Conservation (phyloP, 2,797 vertebrate genomes). For the Sarcophilus harrisii region DNA sequence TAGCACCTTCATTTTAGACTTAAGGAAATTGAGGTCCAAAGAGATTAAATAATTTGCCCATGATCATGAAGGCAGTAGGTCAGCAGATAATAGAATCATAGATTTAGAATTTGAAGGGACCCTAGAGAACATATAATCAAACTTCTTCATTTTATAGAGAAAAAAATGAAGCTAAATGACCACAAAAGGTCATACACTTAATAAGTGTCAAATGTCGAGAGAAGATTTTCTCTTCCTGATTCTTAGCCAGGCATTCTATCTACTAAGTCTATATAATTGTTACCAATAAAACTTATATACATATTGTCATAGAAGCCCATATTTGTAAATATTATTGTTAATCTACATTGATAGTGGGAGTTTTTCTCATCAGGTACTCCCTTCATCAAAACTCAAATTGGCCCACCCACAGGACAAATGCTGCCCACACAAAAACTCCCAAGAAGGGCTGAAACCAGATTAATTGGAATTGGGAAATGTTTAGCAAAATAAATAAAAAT, state of each 20-base stretch:
- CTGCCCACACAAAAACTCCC: neutral
- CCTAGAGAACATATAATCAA: neutral
- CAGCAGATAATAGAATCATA: neutral
- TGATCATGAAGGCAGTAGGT: neutral
- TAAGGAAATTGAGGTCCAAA: neutral
- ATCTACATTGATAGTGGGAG: neutral
- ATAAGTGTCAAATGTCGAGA: neutral
- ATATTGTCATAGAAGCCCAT: neutral
- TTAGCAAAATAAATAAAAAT: neutral
- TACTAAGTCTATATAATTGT: neutral
- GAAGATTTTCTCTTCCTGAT: neutral
- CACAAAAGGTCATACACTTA: neutral
- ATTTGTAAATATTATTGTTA: neutral
- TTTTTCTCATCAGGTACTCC: neutral
- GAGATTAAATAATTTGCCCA: neutral
- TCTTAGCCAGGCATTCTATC: neutral
- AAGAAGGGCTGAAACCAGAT: neutral
- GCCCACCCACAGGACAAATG: neutral
- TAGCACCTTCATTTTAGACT: neutral
- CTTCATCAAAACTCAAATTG: neutral
- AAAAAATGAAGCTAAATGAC: neutral
- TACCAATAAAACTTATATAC: neutral
- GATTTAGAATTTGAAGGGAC: neutral
- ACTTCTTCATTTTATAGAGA: neutral
- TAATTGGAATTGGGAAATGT: neutral